phyloP scores from a whole-genome alignment of 2,113 vertebrate genomes.

The Rhea pennata region DNA sequence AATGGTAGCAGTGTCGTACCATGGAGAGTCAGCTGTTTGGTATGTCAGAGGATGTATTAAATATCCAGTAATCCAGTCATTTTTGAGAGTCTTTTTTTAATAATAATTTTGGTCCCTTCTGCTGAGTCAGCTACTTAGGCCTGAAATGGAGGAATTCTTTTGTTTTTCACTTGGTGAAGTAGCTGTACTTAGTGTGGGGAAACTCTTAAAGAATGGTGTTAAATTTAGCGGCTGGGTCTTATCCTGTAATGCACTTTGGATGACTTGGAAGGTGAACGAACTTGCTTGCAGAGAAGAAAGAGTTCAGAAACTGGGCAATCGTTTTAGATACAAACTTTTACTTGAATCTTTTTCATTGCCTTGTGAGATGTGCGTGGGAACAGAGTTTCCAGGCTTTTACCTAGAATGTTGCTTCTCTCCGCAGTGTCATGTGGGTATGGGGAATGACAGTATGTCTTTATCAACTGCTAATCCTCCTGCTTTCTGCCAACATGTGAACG shows the following conservation, averaged over 20 bases:
- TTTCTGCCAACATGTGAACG: not conserved
- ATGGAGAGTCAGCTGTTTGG: not conserved
- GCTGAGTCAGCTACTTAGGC: not conserved
- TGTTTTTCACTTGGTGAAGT: not conserved
- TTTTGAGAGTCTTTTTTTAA: not conserved
- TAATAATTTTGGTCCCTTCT: not conserved
- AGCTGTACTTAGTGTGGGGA: not conserved
- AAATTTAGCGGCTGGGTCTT: not conserved
- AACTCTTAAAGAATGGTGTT: not conserved
- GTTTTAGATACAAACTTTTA: not conserved
- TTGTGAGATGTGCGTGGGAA: not conserved
- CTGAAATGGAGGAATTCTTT: not conserved
- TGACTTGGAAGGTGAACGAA: not conserved
- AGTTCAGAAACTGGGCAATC: not conserved
- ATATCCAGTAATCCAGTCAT: not conserved
- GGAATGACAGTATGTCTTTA: not conserved
- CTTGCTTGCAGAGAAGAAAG: not conserved
- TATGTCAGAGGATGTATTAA: not conserved
- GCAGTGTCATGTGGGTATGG: not conserved
- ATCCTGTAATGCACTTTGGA: not conserved
- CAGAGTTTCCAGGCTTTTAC: not conserved
- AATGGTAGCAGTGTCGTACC: fast-evolving
- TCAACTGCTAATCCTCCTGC: not conserved
- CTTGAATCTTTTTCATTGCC: not conserved
- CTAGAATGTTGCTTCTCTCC: not conserved